Evolutionary conservation across 2,888 invertebrate species (phyloP), one percentile per base, ranked within the genome.

Genomic region (Thereva unica): DNA sequence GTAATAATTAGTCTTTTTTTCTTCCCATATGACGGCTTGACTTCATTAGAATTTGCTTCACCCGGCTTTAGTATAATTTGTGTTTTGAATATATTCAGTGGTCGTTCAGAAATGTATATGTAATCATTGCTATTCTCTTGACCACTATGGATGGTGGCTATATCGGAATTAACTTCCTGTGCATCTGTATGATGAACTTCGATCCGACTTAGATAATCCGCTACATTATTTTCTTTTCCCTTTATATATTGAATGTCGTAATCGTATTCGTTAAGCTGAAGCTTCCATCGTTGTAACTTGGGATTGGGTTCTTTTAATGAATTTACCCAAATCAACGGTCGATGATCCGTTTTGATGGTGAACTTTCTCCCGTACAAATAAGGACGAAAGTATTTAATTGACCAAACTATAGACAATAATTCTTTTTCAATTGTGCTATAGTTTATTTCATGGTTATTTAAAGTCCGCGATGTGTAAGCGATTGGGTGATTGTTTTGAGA

Each of bases 221-320:
- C 71, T 6, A 63, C 65, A 2, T 55, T 44, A n/a, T 73, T 73
- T 40, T 50, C 42, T 41, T 69, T 71, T 4, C 73, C 73, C 35
- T 71, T 67, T 54, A 72, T 72, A 49, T 75, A 74, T 4, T 66
- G 64, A 3, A 77, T 71, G 23, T 72, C 69, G 40, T 72, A 76
- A 38, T 76, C 73, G 52, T 69, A 78, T 57, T 77, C 76, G 52
- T 72, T 71, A 71, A 77, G 68, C 68, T 74, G 52, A 75, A 70
- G 6, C 74, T 61, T 69, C 79, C 78, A 80, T 4, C 78, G 59
- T 9, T 74, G 75, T 8, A 78, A 68, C 66, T 78, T 74, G 0
- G 76, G 76, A 42, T 75, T 77, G 1, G 77, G 78, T 10, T 79
- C 78, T 70, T 80, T 79, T 0, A 78, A 45, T 0, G 71, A 74